phyloP scores from a whole-genome alignment of 2,888 invertebrate genomes.

The Plagodis dolabraria region DNA sequence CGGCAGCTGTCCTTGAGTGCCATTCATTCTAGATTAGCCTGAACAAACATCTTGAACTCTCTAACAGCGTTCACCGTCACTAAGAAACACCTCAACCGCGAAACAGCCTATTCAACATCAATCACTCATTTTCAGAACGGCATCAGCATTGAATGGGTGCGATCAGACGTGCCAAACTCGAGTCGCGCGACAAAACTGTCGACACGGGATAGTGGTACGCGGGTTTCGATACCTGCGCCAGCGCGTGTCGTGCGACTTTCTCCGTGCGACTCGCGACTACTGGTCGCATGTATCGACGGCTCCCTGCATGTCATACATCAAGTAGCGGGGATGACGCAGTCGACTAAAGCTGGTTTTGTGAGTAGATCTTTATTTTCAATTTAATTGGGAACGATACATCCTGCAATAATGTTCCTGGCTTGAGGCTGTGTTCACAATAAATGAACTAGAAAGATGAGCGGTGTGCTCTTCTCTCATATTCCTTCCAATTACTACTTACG shows the following conservation, averaged over 20 bases:
- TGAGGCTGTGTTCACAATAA: too few species aligned
- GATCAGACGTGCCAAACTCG: slow-evolving; percentile 88
- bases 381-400: neutral
- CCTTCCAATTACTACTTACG: too few species aligned
- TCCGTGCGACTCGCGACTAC: slow-evolving; percentile 89
- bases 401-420: too few species aligned
- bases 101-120: too few species aligned
- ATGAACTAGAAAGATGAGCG: too few species aligned
- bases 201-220: slow-evolving; percentile 79
- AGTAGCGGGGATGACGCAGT: slow-evolving; percentile 89
- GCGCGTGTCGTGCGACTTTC: slow-evolving; percentile 56
- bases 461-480: too few species aligned
- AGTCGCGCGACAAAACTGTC: slow-evolving; percentile 79
- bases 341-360: slow-evolving; percentile 92
- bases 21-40: too few species aligned
- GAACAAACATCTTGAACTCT: too few species aligned
- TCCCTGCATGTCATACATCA: slow-evolving; percentile 92
- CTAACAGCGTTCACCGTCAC: too few species aligned
- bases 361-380: slow-evolving; percentile 55
- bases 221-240: slow-evolving; percentile 86
- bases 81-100: too few species aligned
- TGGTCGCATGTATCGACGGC: slow-evolving; percentile 94
- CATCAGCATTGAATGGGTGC: slow-evolving; percentile 86
- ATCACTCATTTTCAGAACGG: slow-evolving; percentile 54
- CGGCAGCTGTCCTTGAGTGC: too few species aligned